Evolutionary conservation across 2,888 invertebrate genomes (phyloP), one percentile per base, ranked within the genome.

Genomic region (Pasiphila rectangulata): DNA sequence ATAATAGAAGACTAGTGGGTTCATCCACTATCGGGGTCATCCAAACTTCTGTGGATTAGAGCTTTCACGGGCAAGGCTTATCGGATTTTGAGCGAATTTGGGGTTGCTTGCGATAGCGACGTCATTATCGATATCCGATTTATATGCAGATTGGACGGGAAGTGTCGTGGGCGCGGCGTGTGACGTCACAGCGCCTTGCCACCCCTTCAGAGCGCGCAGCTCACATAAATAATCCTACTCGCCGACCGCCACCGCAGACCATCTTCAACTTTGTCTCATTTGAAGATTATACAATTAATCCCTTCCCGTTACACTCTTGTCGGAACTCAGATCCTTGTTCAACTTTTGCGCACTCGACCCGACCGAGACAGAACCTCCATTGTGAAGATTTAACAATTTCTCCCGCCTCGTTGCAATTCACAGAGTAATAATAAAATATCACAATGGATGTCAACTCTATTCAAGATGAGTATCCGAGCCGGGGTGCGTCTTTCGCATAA

Each of bases 121-220:
- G 80, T 84, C 83, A 87, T 87, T 86, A 87, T 84, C 82, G 83
- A 80, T 83, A 86, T 83, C 82, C 88, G 85, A 89, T 89, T 87
- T 88, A 88, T 87, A 89, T 89, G 89, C 85, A 89, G 86, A 89
- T 89, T 83, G 74, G 63, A 62, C 76, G 73, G 75, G 77, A 76
- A 83, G 78, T 73, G 72, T 63, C 59, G 63, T 61, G 69, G 69
- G 64, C 49, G 68, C 58, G 67, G 57, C 59, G 53, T 55, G 59
- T 72, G 75, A 70, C 72, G 76, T 75, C 76, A 77, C 72, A n/a
- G 69, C 66, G 50, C 51, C 51, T 61, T 51, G 57, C 63, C 54
- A 50, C 52, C 59, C 56, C 41, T 56, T 54, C 60, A 51, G 39
- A 37, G 42, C 53, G 58, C 37, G 54, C 51, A 46, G 51, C 53